A percentile compares a stretch with the other conserved stretches of the same genome.
Conservation (phyloP, 2,113 vertebrate genomes). For the Melanostigma gelatinosum region DNA sequence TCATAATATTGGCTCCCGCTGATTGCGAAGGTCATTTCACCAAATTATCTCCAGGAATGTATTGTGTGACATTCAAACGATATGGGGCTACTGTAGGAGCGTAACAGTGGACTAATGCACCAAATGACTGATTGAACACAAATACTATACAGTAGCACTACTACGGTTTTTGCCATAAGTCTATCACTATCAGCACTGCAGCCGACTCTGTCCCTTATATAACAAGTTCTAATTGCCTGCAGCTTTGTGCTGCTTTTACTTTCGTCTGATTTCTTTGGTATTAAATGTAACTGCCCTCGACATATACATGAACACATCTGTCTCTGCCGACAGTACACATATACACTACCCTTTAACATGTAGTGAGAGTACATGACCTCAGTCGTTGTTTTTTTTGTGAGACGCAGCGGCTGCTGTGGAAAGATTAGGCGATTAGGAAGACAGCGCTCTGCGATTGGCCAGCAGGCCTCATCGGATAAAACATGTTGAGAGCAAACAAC, state of each 20-base stretch:
- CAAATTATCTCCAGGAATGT: neutral
- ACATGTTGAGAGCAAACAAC: slow-evolving; percentile 67
- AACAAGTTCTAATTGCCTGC: neutral
- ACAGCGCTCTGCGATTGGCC: slow-evolving; percentile 53
- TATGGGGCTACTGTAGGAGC: neutral
- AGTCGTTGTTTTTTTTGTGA: slow-evolving; percentile 21
- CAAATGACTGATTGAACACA: neutral
- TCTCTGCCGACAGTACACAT: neutral
- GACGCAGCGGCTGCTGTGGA: slow-evolving; percentile 45
- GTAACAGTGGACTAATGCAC: neutral
- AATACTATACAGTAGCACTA: neutral
- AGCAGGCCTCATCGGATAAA: slow-evolving; percentile 67
- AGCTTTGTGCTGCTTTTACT: neutral
- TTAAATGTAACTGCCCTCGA: neutral
- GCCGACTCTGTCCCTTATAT: neutral
- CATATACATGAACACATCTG: neutral
- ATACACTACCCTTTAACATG: neutral
- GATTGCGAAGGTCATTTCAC: neutral
- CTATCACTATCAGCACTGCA: neutral
- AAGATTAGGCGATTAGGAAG: slow-evolving; percentile 65
- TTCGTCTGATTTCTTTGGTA: neutral
- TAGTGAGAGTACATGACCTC: slow-evolving; percentile 38
- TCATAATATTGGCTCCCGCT: neutral
- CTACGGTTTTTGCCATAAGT: neutral
- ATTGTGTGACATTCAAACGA: neutral